Evolutionary conservation across 1,140 invertebrate species (phyloP), one percentile per base, ranked within the genome.

Genomic region (Cotesia chilonis): DNA sequence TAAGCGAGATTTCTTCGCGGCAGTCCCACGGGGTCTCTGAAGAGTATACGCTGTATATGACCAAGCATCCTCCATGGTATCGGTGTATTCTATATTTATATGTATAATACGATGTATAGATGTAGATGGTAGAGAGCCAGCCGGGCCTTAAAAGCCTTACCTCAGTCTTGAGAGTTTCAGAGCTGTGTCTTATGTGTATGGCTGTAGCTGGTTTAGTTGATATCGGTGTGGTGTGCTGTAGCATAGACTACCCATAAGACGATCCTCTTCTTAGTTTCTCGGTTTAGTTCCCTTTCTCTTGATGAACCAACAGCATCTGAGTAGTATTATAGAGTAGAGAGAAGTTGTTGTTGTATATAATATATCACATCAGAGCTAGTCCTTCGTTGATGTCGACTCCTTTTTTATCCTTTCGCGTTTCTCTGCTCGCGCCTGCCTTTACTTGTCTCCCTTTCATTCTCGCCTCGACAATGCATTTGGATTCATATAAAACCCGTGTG

Each of bases 11-110:
- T 78, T 72, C 68, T 68, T 74, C 76, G 72, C 74, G 73, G 70
- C 75, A 80, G 80, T 84, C 81, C 79, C 82, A 84, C 82, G 82
- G 82, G 76, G 76, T 77, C 76, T 77, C 68, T 74, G 52, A 60
- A 55, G 64, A 65, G 37, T 54, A 54, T 54, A 54, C 10, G 41
- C 41, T n/a, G 68, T 41, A 69, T 55, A 41, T 38, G 38, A 36
- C 12, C 65, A 60, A 28, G 6, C 41, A 47, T 47, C 41, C 41
- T 47, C 41, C 10, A 6, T 47, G 10, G 60, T 37, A 71, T 51
- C 38, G 28, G 51, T 52, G 37, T 63, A 47, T 61, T 36, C n/a
- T n/a, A 63, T 41, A 14, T 63, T 38, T 63, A 37, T 70, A 41
- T 63, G 20, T 60, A 57, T 57, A 57, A 57, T 57, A 57, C 17